Base-by-base conservation (phyloP, 2,113 vertebrate genomes). In the Oxygymnocypris stewartii region DNA sequence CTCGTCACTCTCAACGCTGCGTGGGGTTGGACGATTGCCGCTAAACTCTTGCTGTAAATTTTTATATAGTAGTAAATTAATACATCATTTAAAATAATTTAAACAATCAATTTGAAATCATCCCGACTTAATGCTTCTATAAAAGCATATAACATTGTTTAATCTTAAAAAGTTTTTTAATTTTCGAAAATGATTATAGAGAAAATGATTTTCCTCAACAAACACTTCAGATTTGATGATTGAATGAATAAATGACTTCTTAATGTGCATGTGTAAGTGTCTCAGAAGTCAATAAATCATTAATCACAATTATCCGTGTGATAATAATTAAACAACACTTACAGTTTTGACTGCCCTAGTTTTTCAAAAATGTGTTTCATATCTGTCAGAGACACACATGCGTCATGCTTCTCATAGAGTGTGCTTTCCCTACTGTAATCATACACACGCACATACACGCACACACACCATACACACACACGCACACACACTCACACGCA, bases 311-410 rank as follows among this genome's bases (percentile, higher is more conserved):
- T 42, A 42, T 42, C 40, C 42, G 37, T n/a, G 5, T 20, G 37
- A 42, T n/a, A 6, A 31, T 31, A 9, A 73, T 73, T 73, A 42
- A 37, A 20, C 10, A 12, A 74, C 37, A 73, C 69, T 40, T 10
- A 20, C 8, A 40, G 9, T n/a, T 40, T 20, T 12, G 69, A 42
- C 37, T 73, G 69, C 9, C 69, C 37, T 42, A 42, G 71, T 74
- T 74, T 74, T 40, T 42, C 71, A 74, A 23, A 11, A 42, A 74
- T 42, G 4, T 73, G 37, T n/a, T 74, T 42, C 37, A 42, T 74
- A 74, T 74, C 37, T 74, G 71, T 74, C 37, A 42, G 20, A 73
- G 69, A 73, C 69, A 23, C 31, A 73, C 35, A 61, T n/a, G 18
- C 37, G 40, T 23, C 69, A 73, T 73, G 69, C 35, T 71, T 37